Percentiles rank a stretch among this genome's conserved stretches.
Evolutionary conservation across 2,797 vertebrate species (phyloP).

Genomic region (Sebastes cheni): DNA sequence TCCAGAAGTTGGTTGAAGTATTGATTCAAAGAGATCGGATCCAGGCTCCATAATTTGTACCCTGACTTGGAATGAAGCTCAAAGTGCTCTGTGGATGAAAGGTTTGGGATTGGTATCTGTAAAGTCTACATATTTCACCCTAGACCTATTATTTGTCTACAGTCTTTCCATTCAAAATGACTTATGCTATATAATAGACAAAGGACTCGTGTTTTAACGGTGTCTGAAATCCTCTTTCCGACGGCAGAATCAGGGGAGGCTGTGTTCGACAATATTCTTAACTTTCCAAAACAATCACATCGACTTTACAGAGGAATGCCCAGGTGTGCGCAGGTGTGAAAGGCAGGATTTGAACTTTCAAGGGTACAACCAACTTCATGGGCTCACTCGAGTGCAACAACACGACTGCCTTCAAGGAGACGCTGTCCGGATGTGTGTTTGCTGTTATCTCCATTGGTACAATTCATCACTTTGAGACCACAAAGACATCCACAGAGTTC

Average conservation of each 20-base stretch:
- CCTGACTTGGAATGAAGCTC: too few species aligned
- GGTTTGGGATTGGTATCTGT: too few species aligned
- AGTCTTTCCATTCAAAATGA: background rate
- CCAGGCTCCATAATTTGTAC: too few species aligned
- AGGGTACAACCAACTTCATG: background rate
- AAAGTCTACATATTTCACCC: background rate
- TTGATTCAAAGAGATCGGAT: too few species aligned
- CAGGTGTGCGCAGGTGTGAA: background rate
- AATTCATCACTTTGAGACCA: background rate
- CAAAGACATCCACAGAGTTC: background rate
- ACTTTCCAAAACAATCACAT: background rate
- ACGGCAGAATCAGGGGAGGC: background rate
- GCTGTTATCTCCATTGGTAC: background rate
- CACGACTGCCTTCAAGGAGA: background rate
- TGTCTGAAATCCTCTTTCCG: background rate
- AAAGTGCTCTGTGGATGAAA: too few species aligned
- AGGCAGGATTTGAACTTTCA: background rate
- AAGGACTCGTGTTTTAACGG: background rate
- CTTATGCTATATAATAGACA: background rate
- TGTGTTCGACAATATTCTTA: too few species aligned
- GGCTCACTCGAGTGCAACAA: background rate
- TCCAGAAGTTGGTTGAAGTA: too few species aligned
- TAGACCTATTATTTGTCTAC: background rate
- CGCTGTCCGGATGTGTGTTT: background rate
- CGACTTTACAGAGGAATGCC: background rate